Percentiles rank a stretch among this genome's conserved stretches.
Evolutionary conservation across 2,113 vertebrate species (phyloP).

Genomic region (Hemiprocne comata): DNA sequence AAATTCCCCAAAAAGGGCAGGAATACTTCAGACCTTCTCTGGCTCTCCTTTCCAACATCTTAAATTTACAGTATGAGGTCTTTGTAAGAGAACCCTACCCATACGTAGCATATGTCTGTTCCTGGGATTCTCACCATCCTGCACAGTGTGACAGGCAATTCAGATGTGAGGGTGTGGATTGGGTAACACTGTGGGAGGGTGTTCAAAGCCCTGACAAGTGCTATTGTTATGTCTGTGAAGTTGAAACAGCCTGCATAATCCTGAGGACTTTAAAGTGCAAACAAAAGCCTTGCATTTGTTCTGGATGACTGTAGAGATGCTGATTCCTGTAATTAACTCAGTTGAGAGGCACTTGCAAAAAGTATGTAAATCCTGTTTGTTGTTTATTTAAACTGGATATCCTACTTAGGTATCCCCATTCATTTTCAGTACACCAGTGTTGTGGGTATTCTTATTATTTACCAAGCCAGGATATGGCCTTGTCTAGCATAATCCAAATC

Average conservation of each 20-base stretch:
- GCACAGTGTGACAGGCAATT: neutral
- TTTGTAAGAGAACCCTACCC: neutral
- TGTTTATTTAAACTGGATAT: neutral
- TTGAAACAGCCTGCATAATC: neutral
- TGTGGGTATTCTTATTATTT: neutral
- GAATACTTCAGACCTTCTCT: neutral
- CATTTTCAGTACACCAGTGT: neutral
- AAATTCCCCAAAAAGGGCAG: rapidly evolving
- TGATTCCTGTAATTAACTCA: neutral
- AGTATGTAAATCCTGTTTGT: neutral
- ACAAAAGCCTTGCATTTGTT: neutral
- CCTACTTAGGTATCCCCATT: neutral
- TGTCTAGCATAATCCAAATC: neutral
- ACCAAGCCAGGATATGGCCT: neutral
- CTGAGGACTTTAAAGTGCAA: neutral
- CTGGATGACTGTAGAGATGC: neutral
- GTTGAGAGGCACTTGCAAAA: neutral
- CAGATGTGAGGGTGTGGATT: neutral
- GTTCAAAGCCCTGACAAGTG: neutral
- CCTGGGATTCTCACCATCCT: neutral
- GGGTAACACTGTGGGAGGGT: neutral
- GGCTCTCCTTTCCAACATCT: neutral
- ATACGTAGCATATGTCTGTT: neutral
- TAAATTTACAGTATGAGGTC: neutral
- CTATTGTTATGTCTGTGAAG: neutral